A percentile compares a stretch with the other conserved stretches of the same genome.
Evolutionary conservation across 1,140 invertebrate species (phyloP).

Genomic region (Listronotus bonariensis): DNA sequence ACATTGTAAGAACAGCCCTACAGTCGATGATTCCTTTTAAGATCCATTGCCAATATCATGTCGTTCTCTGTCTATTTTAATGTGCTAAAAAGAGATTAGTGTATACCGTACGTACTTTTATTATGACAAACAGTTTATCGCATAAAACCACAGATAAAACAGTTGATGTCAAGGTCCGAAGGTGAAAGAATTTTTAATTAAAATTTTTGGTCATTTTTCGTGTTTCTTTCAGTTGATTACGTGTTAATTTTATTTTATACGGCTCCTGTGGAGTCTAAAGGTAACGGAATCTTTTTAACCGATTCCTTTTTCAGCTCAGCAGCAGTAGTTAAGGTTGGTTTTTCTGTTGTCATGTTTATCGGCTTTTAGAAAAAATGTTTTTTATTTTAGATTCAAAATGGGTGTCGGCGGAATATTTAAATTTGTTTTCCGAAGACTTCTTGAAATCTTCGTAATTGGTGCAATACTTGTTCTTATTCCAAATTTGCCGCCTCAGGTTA

Average conservation of each 20-base stretch:
- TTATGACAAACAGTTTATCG: too few species aligned
- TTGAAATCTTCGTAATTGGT: constrained; percentile 47
- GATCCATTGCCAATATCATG: too few species aligned
- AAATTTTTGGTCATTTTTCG: not conserved
- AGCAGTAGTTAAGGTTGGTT: not conserved
- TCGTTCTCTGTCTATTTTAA: too few species aligned
- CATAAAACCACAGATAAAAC: too few species aligned
- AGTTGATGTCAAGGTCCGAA: too few species aligned
- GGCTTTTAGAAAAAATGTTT: too few species aligned
- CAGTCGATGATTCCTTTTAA: too few species aligned
- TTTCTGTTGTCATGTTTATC: not conserved
- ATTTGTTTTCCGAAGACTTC: constrained; percentile 22
- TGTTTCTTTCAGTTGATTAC: constrained; percentile 4
- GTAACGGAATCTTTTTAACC: constrained; percentile 6
- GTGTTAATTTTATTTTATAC: constrained; percentile 6
- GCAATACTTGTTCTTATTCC: constrained; percentile 61
- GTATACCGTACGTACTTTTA: too few species aligned
- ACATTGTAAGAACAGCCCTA: too few species aligned
- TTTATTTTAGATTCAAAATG: constrained; percentile 20
- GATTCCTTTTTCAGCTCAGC: constrained; percentile 9
- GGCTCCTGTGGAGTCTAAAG: not conserved
- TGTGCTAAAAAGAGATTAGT: too few species aligned
- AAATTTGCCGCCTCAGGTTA: constrained; percentile 61
- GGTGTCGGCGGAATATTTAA: constrained; percentile 28
- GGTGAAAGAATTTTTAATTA: not conserved